These are phyloP conservation scores for Lymantria dispar DNA, from an alignment of 2,888 invertebrate species.

Conservation along the genomic window DNA sequence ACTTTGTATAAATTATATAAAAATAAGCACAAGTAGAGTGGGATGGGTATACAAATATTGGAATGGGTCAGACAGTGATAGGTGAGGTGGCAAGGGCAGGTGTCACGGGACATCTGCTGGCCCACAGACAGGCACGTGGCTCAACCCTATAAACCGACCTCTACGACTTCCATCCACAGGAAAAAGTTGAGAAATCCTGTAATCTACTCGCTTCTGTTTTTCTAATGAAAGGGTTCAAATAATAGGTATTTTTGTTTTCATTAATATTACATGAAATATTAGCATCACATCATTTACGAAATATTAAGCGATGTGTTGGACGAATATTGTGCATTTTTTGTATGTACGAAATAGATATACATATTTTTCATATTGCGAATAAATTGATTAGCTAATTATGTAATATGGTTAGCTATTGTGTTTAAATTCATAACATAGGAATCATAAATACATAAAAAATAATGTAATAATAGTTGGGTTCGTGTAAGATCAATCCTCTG, in stretches of 20 bases:
- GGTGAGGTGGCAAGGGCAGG: slow-evolving; percentile 74
- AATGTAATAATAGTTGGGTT: no score
- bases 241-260: neutral
- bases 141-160: slow-evolving; percentile 73
- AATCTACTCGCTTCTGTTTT: slow-evolving; percentile 33
- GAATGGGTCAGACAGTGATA: slow-evolving; percentile 62
- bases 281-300: neutral
- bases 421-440: no score
- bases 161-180: slow-evolving; percentile 52
- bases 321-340: no score
- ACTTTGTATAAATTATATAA: slow-evolving; percentile 81
- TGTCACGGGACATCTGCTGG: slow-evolving; percentile 79
- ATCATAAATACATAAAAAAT: no score
- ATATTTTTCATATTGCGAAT: no score
- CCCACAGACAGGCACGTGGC: slow-evolving; percentile 71
- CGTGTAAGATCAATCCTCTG: no score
- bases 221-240: slow-evolving; percentile 2
- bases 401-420: no score
- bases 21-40: slow-evolving; percentile 72
- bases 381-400: no score
- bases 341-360: no score
- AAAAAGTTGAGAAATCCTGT: slow-evolving; percentile 66
- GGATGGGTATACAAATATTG: slow-evolving; percentile 54
- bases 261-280: neutral
- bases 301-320: slow-evolving; percentile 10